Percentiles rank a stretch among this genome's conserved stretches.
Conservation (phyloP, 2,797 vertebrate genomes). For the Scyliorhinus canicula region DNA sequence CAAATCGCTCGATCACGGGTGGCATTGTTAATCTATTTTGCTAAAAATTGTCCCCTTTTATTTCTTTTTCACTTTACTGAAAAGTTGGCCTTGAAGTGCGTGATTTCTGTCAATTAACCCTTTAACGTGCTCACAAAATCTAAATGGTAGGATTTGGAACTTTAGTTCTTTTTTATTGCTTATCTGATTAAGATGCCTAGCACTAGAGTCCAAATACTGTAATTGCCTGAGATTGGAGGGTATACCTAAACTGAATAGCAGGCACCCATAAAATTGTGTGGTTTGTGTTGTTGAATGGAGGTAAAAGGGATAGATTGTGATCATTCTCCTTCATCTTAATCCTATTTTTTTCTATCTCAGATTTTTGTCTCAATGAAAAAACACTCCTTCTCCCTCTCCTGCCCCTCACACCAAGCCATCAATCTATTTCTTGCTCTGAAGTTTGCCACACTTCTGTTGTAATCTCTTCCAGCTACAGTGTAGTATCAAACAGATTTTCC, state of each 20-base stretch:
- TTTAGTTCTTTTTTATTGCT: background rate
- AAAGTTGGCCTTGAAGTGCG: background rate
- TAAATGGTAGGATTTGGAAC: background rate
- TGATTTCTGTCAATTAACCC: background rate
- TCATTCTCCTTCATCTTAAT: too few relatives aligned
- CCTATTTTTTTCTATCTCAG: too few relatives aligned
- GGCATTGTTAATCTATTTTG: background rate
- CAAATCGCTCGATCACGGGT: too few relatives aligned
- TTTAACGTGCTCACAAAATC: background rate
- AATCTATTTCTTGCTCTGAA: too few relatives aligned
- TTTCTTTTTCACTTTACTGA: background rate
- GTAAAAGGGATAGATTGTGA: background rate
- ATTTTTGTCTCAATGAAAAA: too few relatives aligned
- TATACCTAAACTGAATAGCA: background rate
- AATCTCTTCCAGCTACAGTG: too few relatives aligned
- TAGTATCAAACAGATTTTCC: too few relatives aligned
- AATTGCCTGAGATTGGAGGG: background rate
- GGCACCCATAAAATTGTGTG: background rate
- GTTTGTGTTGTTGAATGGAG: background rate
- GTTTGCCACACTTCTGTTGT: too few relatives aligned
- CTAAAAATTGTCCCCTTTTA: background rate
- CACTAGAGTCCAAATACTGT: background rate
- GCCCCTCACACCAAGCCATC: too few relatives aligned
- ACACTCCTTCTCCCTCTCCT: too few relatives aligned
- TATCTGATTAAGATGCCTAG: background rate